Base-by-base conservation (phyloP, 2,113 vertebrate species). In the Barnardius zonarius region DNA sequence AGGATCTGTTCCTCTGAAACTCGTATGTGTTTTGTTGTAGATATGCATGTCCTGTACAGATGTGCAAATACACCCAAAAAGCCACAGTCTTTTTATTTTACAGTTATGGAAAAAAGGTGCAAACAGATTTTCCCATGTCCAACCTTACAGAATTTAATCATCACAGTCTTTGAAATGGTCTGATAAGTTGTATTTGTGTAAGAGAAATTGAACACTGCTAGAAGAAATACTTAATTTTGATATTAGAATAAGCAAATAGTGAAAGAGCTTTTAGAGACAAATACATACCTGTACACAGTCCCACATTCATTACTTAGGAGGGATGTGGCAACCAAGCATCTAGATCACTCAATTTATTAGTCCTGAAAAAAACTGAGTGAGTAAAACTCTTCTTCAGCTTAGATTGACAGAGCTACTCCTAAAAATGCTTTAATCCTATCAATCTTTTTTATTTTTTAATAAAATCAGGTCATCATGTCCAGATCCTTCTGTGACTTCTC, bases 1-100 rank as follows among this genome's bases (percentile, higher is more conserved):
- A 73, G 98, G 98, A 41, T 98, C 96, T 92, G 95, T 92, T 90
- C 95, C 88, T 90, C 92, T 98, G 37, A 97, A 95, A 64, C 44
- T 51, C 73, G 90, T 91, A 66, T 98, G 41, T 49, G 86, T 93
- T 97, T 98, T 98, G n/a, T 97, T 97, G 59, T 97, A 97, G 46
- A 98, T 30, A 46, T 94, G 33, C 6, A 87, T 75, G 93, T 97
- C 91, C 97, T 98, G 37, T 10, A 96, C 51, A 94, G 62, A 94
- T 66, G 39, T 81, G 49, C 30, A 96, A 94, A 96, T 37, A 89
- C 11, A 46, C 30, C 57, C 9, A 77, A 55, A 89, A 92, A 83
- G 41, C 23, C 64, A 44, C 27, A 43, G 41, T 28, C 51, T 94
- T 39, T 84, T 17, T 62, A 84, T 66, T 62, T 83, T 87, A 41